Base-by-base conservation (phyloP, 23 tunicate species). In the Trididemnum miniatum region DNA sequence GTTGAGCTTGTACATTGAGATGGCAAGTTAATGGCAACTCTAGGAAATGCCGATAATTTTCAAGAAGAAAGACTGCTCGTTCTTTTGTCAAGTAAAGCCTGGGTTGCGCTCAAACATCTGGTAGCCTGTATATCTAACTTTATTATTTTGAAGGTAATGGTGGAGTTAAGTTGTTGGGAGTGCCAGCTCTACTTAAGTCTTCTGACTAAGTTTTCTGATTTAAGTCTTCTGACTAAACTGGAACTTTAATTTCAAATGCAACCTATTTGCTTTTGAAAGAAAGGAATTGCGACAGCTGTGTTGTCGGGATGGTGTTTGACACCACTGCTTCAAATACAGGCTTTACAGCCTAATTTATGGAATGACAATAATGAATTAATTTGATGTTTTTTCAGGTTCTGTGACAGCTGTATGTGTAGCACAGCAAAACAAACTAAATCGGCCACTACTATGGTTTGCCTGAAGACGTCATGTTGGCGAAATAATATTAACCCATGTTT, bases 381-480 rank as follows among this genome's bases (percentile, higher is more conserved):
- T n/a, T n/a, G n/a, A n/a, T 44, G 9, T 44, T 9, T 15, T 44
- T 44, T 44, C 54, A 62, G 69, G 69, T 62, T 25, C 5, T 62
- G 23, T 9, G 22, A 15, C 24, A 9, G 69, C 69, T 62, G 69
- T 22, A 62, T 62, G 69, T 62, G 69, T 62, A 4, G 4, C 69
- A 9, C 22, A 9, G 69, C 27, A 62, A 62, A 62, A 5, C 24
- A 62, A 15, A 4, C 30, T 9, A 31, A 31, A 31, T 7, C 25
- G 77, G 29, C 40, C 40, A 25, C 44, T 71, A 7, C 23, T 25
- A 5, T 71, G 77, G 77, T 27, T 71, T 27, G 77, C 77, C 29
- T 71, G 77, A 51, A 34, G 77, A 12, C 38, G 29, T 9, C 49
- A 71, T 35, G 77, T 71, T 71, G 23, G 77, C 18, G 77, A 71